A percentile compares a stretch with the other conserved stretches of the same genome.
phyloP scores from a whole-genome alignment of 2,113 vertebrate species.

The Peromyscus maniculatus region DNA sequence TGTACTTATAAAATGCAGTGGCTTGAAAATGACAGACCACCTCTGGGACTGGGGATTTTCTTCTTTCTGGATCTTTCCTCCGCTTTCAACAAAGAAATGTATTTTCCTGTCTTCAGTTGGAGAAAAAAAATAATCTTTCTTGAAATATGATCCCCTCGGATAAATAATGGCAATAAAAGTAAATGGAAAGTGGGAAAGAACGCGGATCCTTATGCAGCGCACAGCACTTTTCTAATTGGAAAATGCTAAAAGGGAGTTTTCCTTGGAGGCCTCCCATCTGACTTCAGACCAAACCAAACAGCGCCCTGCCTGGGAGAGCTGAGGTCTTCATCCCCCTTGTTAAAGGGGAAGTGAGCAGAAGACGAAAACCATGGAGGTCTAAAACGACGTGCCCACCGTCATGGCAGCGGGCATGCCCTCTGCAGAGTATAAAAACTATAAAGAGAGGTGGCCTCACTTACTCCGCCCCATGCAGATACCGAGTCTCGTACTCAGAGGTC shows the following conservation, averaged over 20 bases:
- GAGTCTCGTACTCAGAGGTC: background rate
- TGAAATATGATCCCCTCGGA: constrained; percentile 78
- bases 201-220: constrained; percentile 47
- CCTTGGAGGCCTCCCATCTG: constrained; percentile 78
- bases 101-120: constrained; percentile 55
- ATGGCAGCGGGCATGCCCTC: background rate
- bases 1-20: background rate
- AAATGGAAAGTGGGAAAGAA: constrained; percentile 73
- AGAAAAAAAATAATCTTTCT: constrained; percentile 68
- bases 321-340: constrained; percentile 64
- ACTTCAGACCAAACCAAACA: constrained; percentile 76
- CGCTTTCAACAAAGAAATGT: constrained; percentile 52
- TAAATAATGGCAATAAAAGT: constrained; percentile 80
- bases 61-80: background rate
- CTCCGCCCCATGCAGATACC: background rate
- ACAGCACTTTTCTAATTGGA: constrained; percentile 77
- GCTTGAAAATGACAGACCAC: constrained; percentile 21
- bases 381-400: background rate
- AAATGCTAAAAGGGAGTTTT: constrained; percentile 78
- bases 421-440: rapidly evolving
- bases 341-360: constrained; percentile 55
- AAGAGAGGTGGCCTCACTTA: background rate
- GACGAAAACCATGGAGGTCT: constrained; percentile 1
- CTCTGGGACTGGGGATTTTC: background rate
- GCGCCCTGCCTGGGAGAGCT: constrained; percentile 42